A percentile compares a stretch with the other conserved stretches of the same genome.
Evolutionary conservation across 2,113 vertebrate genomes (phyloP).

Genomic region (Ciconia stormi): DNA sequence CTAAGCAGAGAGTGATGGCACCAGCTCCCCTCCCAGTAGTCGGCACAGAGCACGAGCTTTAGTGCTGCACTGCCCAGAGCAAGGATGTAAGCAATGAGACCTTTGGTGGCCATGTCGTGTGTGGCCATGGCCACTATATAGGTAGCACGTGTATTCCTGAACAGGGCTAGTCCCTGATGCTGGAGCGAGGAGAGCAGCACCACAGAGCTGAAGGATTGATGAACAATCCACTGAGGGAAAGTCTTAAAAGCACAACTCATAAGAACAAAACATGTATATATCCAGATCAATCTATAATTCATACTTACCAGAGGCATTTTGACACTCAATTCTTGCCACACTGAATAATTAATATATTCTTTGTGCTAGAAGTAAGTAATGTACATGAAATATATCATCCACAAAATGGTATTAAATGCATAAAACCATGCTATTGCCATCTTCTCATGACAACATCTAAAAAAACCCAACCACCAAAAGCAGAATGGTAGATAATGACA

Average conservation of each 20-base stretch:
- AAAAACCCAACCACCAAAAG: too few species aligned
- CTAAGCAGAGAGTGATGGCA: neutral
- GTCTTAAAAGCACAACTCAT: neutral
- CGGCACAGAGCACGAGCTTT: fast-evolving
- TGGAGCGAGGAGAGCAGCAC: neutral
- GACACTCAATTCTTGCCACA: neutral
- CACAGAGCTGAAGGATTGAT: neutral
- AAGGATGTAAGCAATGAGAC: neutral
- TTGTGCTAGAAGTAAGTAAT: neutral
- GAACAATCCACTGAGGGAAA: neutral
- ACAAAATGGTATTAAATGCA: neutral
- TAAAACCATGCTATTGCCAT: neutral
- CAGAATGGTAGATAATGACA: neutral
- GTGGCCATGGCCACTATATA: neutral
- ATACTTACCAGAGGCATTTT: slow-evolving; percentile 1
- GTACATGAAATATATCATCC: neutral
- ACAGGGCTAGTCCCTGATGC: neutral
- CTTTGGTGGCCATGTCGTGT: fast-evolving
- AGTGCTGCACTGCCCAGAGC: neutral
- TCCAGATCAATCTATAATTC: slow-evolving; percentile 18
- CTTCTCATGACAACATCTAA: neutral
- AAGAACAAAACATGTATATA: neutral
- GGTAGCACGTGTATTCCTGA: neutral
- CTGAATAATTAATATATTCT: slow-evolving; percentile 34
- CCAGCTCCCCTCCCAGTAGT: neutral